A percentile compares a stretch with the other conserved stretches of the same genome.
Conservation (phyloP, 2,888 invertebrate species). For the Hypomecis punctinalis region DNA sequence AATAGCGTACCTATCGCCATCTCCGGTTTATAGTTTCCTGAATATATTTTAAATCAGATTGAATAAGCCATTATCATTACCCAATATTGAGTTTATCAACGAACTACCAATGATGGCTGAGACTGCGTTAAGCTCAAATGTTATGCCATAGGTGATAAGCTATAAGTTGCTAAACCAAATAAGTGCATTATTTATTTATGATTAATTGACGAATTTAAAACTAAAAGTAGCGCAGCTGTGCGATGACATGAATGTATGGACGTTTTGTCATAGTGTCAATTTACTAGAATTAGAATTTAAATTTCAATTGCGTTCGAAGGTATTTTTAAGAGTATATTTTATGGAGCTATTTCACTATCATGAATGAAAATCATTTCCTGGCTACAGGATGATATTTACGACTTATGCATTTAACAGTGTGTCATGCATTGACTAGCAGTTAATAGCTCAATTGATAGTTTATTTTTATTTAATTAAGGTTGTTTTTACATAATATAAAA, state of each 20-base stretch:
- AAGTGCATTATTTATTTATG: neutral
- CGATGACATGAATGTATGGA: neutral
- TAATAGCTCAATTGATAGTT: constrained; percentile 44
- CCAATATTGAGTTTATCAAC: constrained; percentile 14
- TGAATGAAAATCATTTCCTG: constrained; percentile 6
- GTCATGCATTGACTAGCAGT: constrained; percentile 17
- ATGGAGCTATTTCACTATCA: neutral
- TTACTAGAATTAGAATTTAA: constrained; percentile 2
- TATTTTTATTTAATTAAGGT: constrained; percentile 42
- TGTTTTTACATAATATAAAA: constrained; percentile 56
- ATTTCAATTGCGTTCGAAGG: constrained; percentile 7
- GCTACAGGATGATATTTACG: constrained; percentile 3
- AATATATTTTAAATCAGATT: constrained; percentile 24
- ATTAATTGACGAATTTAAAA: neutral
- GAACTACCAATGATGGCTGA: constrained; percentile 3
- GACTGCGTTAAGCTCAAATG: constrained; percentile 16
- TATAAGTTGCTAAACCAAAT: constrained; percentile 13
- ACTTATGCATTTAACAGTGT: constrained; percentile 33
- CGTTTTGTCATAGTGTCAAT: constrained; percentile 19
- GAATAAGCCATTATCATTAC: constrained; percentile 16
- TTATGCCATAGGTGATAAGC: constrained; percentile 17
- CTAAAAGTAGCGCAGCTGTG: neutral
- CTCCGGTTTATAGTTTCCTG: constrained; percentile 10
- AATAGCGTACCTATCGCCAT: neutral
- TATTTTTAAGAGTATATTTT: constrained; percentile 4